Evolutionary conservation across 2,797 vertebrate genomes (phyloP).

Genomic region (Sebastes elongatus): DNA sequence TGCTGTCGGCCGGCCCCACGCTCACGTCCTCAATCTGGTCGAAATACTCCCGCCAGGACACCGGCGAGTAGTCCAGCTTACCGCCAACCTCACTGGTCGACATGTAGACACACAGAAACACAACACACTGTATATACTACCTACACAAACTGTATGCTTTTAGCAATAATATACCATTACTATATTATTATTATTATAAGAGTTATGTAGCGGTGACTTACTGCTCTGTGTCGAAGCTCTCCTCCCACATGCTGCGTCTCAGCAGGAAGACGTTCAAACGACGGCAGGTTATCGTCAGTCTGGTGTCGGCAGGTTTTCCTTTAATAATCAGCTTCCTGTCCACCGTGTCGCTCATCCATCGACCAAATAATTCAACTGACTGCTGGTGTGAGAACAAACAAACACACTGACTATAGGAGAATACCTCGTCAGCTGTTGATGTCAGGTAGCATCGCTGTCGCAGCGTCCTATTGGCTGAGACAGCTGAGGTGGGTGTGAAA

Average conservation of each 20-base stretch:
- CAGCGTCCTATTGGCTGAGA: constrained; percentile 20
- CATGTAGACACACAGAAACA: constrained; percentile 30
- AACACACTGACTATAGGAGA: not conserved
- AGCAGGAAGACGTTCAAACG: not conserved
- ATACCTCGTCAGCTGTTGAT: constrained; percentile 52
- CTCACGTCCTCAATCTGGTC: constrained; percentile 76
- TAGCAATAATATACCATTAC: not conserved
- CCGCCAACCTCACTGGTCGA: constrained; percentile 38
- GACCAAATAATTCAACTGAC: not conserved
- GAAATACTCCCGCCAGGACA: constrained; percentile 77
- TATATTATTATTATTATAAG: too few species aligned
- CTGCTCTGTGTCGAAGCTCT: constrained; percentile 57
- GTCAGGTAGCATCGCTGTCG: constrained; percentile 36
- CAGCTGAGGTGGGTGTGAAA: not conserved
- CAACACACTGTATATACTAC: too few species aligned
- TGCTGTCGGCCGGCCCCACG: constrained; percentile 58
- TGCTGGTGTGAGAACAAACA: not conserved
- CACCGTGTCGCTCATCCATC: not conserved
- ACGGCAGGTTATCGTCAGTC: not conserved
- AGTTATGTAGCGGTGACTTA: constrained; percentile 27
- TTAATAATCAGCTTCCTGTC: not conserved
- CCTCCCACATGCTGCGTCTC: constrained; percentile 60
- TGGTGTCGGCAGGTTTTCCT: not conserved
- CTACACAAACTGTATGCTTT: not conserved
- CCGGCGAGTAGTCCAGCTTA: constrained; percentile 71